Evolutionary conservation across 2,888 invertebrate genomes (phyloP).

Genomic region (Tholera decimalis): DNA sequence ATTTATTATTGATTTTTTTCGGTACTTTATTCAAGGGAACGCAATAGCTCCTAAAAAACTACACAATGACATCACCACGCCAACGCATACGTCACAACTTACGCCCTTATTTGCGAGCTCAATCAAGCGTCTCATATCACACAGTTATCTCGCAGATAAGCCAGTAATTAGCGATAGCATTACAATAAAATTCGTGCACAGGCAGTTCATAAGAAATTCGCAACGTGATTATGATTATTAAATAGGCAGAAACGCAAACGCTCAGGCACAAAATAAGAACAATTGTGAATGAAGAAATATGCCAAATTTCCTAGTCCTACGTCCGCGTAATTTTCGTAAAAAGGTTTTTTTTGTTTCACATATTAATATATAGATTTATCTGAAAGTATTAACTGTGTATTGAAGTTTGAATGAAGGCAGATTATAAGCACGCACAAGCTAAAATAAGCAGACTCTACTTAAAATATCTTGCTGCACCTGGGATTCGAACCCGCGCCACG

Average conservation of each 20-base stretch:
- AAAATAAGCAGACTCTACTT: not conserved
- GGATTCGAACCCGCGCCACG: conserved; percentile 10
- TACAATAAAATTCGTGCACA: conserved; percentile 40
- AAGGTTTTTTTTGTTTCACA: no score
- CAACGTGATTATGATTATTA: conserved; percentile 36
- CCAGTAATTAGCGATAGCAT: conserved; percentile 58
- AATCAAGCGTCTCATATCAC: conserved; percentile 41
- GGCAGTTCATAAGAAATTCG: conserved; percentile 34
- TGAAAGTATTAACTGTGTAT: no score
- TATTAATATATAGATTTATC: no score
- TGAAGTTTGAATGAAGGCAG: not conserved
- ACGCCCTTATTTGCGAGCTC: conserved; percentile 36
- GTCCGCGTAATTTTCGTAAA: no score
- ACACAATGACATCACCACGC: conserved; percentile 27
- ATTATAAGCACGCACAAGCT: not conserved
- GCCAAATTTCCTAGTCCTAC: no score
- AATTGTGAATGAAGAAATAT: no score
- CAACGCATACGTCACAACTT: conserved; percentile 37
- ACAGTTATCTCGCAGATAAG: conserved; percentile 55
- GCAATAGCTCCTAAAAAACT: no score
- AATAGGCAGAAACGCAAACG: conserved; percentile 32
- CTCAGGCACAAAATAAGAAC: conserved; percentile 27
- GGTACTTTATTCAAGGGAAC: no score
- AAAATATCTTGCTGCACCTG: not conserved
- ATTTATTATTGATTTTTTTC: no score